phyloP scores from a whole-genome alignment of 2,888 invertebrate species.

The Serripes groenlandicus region DNA sequence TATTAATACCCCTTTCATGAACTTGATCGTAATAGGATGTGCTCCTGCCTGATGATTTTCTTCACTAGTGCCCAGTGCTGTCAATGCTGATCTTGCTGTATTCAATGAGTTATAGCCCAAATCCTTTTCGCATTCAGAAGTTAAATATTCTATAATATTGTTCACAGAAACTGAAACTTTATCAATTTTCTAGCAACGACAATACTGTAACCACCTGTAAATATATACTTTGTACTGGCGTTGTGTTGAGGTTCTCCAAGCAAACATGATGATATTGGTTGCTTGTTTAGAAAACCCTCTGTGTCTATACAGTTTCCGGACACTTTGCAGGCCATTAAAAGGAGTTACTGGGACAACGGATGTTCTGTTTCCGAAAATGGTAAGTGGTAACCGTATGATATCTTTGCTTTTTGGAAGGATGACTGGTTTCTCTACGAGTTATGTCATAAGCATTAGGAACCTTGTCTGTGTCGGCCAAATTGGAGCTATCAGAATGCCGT shows the following conservation, averaged over 20 bases:
- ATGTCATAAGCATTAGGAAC: constrained; percentile 24
- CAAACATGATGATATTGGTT: constrained; percentile 50
- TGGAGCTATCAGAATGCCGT: constrained; percentile 33
- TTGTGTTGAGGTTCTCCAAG: constrained; percentile 57
- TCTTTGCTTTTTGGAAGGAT: constrained; percentile 14
- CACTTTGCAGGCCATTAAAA: constrained; percentile 42
- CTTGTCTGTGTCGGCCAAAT: constrained; percentile 52
- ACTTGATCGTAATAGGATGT: constrained; percentile 54
- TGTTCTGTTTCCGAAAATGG: constrained; percentile 13
- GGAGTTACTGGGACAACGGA: constrained; percentile 36
- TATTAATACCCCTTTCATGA: constrained; percentile 53
- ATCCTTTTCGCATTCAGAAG: constrained; percentile 24
- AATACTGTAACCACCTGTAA: constrained; percentile 62
- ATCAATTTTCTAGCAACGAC: constrained; percentile 52
- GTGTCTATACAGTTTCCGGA: constrained; percentile 40
- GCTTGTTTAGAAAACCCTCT: constrained; percentile 37
- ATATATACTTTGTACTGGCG: constrained; percentile 56
- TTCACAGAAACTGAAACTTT: constrained; percentile 46
- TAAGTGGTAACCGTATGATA: background rate
- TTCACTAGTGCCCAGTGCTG: constrained; percentile 34
- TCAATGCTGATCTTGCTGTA: constrained; percentile 46
- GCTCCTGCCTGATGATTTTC: constrained; percentile 27
- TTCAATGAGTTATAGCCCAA: constrained; percentile 58
- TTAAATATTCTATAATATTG: constrained; percentile 52
- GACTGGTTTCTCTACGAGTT: constrained; percentile 34